These are phyloP conservation scores for Leptinotarsa haldemani DNA, from an alignment of 2,888 invertebrate species.

Conservation along the genomic window DNA sequence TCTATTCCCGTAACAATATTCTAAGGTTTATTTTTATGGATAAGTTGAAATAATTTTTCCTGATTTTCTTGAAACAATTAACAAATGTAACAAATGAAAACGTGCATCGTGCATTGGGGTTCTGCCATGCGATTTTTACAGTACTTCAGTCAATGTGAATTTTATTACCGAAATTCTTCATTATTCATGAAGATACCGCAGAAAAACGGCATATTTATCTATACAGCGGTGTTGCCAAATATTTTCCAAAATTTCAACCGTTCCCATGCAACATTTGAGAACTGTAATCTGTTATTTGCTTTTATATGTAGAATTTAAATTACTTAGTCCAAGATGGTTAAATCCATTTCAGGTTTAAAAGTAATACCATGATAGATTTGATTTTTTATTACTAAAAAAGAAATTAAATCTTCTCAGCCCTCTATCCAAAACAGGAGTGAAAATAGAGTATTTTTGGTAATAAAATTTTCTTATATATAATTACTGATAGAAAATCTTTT, in stretches of 20 bases:
- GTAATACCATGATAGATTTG: too few species aligned
- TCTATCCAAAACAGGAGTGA: too few species aligned
- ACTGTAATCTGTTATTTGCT: too few species aligned
- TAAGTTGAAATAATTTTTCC: not conserved
- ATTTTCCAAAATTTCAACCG: not conserved
- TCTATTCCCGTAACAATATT: not conserved
- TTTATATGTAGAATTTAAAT: too few species aligned
- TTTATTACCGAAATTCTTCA: not conserved
- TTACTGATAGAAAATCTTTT: too few species aligned
- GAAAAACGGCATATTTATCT: not conserved
- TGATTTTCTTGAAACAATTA: slow-evolving; percentile 17
- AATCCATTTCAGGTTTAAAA: too few species aligned
- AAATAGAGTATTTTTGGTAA: too few species aligned
- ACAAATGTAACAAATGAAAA: slow-evolving; percentile 13
- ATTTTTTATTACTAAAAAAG: too few species aligned
- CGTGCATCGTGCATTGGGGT: slow-evolving; percentile 16
- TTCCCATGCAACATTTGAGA: too few species aligned
- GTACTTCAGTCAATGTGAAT: slow-evolving; percentile 12
- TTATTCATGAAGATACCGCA: not conserved
- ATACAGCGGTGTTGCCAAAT: slow-evolving; percentile 19
- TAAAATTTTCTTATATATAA: too few species aligned
- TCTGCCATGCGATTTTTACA: slow-evolving; percentile 11
- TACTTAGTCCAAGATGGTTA: too few species aligned
- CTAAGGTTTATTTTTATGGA: not conserved
- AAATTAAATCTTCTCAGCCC: too few species aligned